Conservation (phyloP, 2,888 invertebrate genomes). For the Chrysolina oricalcia region DNA sequence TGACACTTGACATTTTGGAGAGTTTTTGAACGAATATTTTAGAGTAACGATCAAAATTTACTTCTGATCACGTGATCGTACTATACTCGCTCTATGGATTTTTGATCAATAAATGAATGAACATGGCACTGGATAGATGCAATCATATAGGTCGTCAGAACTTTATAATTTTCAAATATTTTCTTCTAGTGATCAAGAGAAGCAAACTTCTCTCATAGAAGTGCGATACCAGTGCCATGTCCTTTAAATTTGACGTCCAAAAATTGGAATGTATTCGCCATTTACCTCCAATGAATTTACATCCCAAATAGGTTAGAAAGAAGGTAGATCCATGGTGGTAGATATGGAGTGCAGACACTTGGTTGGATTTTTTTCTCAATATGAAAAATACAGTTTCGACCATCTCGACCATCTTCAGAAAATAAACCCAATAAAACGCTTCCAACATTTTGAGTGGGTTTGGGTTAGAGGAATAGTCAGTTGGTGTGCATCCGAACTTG, state of each 20-base stretch:
- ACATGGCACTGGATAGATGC: too few species aligned
- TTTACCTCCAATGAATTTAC: slow-evolving; percentile 80
- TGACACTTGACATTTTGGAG: too few species aligned
- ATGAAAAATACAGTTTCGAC: slow-evolving; percentile 83
- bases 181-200: too few species aligned
- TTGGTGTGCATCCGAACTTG: slow-evolving; percentile 80
- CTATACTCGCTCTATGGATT: too few species aligned
- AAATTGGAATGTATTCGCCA: neutral
- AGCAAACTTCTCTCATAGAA: too few species aligned
- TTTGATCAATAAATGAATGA: too few species aligned
- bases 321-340: slow-evolving; percentile 82
- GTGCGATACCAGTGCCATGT: too few species aligned
- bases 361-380: slow-evolving; percentile 81
- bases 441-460: slow-evolving; percentile 75
- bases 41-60: too few species aligned
- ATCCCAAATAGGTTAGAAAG: slow-evolving; percentile 76
- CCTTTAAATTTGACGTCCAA: neutral
- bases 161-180: too few species aligned
- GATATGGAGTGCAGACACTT: slow-evolving; percentile 82
- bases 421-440: slow-evolving; percentile 75
- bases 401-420: slow-evolving; percentile 80
- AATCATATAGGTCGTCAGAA: too few species aligned
- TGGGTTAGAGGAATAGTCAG: slow-evolving; percentile 80
- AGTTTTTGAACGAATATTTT: too few species aligned
- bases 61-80: too few species aligned